A percentile compares a stretch with the other conserved stretches of the same genome.
Conservation (phyloP, 2,113 vertebrate genomes). For the Cichladusa arquata region DNA sequence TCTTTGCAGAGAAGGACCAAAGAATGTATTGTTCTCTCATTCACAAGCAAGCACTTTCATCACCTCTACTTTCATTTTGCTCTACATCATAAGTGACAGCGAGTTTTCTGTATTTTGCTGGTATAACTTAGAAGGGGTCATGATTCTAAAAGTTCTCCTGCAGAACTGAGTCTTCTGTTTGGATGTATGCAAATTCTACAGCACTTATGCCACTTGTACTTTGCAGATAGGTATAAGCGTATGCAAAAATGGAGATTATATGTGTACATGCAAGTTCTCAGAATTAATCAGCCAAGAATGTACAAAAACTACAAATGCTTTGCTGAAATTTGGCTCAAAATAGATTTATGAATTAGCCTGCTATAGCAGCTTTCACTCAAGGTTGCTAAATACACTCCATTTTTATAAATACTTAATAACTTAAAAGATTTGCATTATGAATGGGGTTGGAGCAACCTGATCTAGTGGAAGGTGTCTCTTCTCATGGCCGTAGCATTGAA, state of each 20-base stretch:
- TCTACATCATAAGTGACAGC: background rate
- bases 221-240: constrained; percentile 43
- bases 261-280: background rate
- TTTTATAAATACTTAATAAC: background rate
- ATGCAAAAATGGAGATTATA: constrained; percentile 46
- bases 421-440: background rate
- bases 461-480: background rate
- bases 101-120: background rate
- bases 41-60: background rate
- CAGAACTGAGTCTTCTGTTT: background rate
- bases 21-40: constrained; percentile 27
- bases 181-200: constrained; percentile 32
- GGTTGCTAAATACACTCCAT: background rate
- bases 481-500: background rate
- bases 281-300: constrained; percentile 15
- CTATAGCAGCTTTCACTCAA: background rate
- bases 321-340: background rate
- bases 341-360: background rate
- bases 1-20: background rate
- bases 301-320: background rate
- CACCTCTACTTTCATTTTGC: background rate
- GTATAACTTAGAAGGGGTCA: background rate
- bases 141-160: background rate
- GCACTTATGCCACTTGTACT: background rate
- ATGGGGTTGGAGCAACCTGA: background rate